Evolutionary conservation across 2,888 invertebrate species (phyloP).

Genomic region (Emmelina monodactyla): DNA sequence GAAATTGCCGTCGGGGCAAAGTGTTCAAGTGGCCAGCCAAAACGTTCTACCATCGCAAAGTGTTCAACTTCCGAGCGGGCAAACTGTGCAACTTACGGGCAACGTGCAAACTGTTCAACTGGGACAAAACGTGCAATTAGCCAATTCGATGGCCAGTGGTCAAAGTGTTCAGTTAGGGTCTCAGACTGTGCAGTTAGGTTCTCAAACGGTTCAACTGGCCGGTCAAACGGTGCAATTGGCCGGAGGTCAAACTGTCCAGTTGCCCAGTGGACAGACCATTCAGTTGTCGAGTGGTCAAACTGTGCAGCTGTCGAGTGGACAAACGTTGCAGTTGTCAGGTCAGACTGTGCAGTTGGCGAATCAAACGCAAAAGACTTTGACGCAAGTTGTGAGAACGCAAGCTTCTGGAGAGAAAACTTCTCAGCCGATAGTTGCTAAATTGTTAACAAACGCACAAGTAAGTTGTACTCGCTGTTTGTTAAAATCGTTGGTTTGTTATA

Average conservation of each 20-base stretch:
- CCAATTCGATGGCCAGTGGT: slow-evolving; percentile 22
- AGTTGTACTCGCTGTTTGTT: slow-evolving; percentile 12
- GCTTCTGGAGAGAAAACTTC: slow-evolving; percentile 35
- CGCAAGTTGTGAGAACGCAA: slow-evolving; percentile 46
- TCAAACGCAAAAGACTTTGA: slow-evolving; percentile 32
- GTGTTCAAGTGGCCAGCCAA: slow-evolving; percentile 32
- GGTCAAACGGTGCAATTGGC: slow-evolving; percentile 19
- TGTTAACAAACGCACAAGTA: slow-evolving; percentile 75
- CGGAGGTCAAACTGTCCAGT: slow-evolving; percentile 42
- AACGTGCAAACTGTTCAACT: slow-evolving; percentile 25
- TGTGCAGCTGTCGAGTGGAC: slow-evolving; percentile 40
- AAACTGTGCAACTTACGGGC: slow-evolving; percentile 40
- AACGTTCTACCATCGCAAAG: slow-evolving; percentile 23
- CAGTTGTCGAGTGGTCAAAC: slow-evolving; percentile 43
- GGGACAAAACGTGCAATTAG: slow-evolving; percentile 45
- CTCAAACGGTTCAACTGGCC: slow-evolving; percentile 29
- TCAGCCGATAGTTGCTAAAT: slow-evolving; percentile 74
- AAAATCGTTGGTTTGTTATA: background rate
- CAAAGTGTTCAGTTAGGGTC: slow-evolving; percentile 27
- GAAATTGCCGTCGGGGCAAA: slow-evolving; percentile 47
- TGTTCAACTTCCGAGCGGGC: slow-evolving; percentile 24
- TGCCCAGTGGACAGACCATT: slow-evolving; percentile 56
- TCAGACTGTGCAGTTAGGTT: slow-evolving; percentile 21
- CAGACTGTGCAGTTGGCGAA: slow-evolving; percentile 46
- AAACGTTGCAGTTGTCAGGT: slow-evolving; percentile 41